These are phyloP conservation scores for Asbolus verrucosus DNA, from an alignment of 1,140 invertebrate genomes.

Conservation along the genomic window DNA sequence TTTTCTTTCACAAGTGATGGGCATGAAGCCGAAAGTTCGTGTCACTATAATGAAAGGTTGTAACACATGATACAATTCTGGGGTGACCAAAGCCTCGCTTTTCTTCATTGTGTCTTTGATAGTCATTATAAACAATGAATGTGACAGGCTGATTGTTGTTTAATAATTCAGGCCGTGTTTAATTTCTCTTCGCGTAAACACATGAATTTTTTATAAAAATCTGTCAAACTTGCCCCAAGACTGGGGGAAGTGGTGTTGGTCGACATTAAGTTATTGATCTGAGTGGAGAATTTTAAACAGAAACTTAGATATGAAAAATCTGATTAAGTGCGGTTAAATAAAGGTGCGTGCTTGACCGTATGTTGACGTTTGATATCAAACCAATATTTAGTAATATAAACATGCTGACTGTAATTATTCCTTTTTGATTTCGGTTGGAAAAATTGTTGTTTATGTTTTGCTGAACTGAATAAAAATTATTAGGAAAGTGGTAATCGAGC, in stretches of 20 bases:
- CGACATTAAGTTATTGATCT: background rate
- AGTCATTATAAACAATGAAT: background rate
- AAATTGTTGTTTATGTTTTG: background rate
- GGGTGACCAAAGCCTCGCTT: background rate
- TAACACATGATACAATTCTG: constrained; percentile 5
- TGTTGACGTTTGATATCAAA: too few relatives aligned
- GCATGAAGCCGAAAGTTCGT: background rate
- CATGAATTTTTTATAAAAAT: constrained; percentile 18
- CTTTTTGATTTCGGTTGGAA: background rate
- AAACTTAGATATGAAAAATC: background rate
- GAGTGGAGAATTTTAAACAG: background rate
- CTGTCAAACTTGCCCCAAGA: too few relatives aligned
- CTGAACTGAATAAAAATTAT: constrained; percentile 30
- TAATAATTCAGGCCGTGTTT: background rate
- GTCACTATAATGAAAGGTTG: constrained; percentile 20
- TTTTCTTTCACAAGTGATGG: background rate
- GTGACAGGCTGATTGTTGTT: background rate
- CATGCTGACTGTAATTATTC: background rate
- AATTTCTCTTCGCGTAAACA: constrained; percentile 35
- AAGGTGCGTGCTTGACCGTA: too few relatives aligned
- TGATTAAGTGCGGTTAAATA: too few relatives aligned
- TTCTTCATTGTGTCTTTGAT: constrained; percentile 1
- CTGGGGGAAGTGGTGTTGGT: background rate
- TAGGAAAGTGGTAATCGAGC: constrained; percentile 10
- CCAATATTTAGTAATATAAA: background rate